Evolutionary conservation across 2,888 invertebrate genomes (phyloP).

Genomic region (Cephus nigrinus): DNA sequence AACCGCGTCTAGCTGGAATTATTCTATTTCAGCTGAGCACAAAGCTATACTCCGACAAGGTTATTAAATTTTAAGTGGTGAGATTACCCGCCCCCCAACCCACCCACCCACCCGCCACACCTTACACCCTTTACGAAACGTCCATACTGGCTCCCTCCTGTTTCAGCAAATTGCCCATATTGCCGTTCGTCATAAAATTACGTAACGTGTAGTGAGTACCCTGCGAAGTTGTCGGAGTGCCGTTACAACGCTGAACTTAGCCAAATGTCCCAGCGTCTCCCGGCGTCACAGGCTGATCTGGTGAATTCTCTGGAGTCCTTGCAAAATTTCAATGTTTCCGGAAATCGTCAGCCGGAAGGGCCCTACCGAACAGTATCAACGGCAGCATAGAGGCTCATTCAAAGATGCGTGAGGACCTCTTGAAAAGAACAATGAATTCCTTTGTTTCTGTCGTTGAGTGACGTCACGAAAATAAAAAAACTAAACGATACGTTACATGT

Average conservation of each 20-base stretch:
- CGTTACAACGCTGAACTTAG: not conserved
- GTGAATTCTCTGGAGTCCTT: not conserved
- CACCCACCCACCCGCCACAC: not conserved
- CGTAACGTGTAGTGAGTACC: not conserved
- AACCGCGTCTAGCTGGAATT: not conserved
- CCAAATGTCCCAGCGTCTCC: not conserved
- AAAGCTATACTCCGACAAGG: slow-evolving; percentile 9
- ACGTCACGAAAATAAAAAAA: not conserved
- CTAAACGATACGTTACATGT: not conserved
- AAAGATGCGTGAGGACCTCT: not conserved
- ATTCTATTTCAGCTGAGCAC: slow-evolving; percentile 16
- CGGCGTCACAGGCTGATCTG: not conserved
- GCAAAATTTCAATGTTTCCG: not conserved
- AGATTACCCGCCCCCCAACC: slow-evolving; percentile 3
- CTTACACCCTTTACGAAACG: not conserved
- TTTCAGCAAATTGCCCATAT: slow-evolving; percentile 9
- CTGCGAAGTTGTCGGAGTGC: not conserved
- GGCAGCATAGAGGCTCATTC: not conserved
- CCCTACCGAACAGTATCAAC: not conserved
- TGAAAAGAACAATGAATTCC: not conserved
- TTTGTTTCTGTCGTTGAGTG: not conserved
- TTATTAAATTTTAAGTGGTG: slow-evolving; percentile 23
- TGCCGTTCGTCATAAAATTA: slow-evolving; percentile 3
- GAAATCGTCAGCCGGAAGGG: not conserved
- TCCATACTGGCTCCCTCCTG: not conserved